Conservation (phyloP, 30 jellyfish, hydroid and myxozoan genomes). For the Pelagia noctiluca region DNA sequence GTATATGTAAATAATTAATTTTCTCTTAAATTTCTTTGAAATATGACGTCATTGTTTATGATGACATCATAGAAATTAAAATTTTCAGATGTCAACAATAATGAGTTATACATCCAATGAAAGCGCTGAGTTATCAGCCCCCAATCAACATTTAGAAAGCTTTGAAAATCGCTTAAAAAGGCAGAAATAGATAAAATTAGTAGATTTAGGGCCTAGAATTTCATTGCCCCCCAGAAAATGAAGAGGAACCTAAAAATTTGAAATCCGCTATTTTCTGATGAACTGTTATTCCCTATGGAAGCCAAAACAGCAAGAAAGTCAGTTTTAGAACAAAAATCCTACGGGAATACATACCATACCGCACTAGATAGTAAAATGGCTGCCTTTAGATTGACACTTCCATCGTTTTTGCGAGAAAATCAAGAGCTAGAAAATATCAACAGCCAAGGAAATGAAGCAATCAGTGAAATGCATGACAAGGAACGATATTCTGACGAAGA, state of each 20-base stretch:
- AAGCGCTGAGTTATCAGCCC: neutral
- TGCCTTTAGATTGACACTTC: too few species aligned
- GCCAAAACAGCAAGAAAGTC: neutral
- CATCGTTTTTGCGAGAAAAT: too few species aligned
- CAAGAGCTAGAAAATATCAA: too few species aligned
- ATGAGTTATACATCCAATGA: neutral
- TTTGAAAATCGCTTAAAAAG: neutral
- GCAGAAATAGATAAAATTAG: neutral
- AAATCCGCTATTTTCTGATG: neutral
- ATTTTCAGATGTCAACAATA: neutral
- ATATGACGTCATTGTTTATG: neutral
- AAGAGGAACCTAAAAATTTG: neutral
- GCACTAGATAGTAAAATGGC: neutral
- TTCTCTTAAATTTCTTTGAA: neutral
- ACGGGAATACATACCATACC: conserved; percentile 6
- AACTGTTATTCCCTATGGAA: neutral
- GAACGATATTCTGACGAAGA: too few species aligned
- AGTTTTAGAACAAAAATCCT: neutral
- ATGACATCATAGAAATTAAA: neutral
- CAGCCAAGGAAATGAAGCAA: too few species aligned
- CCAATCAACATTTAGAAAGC: neutral
- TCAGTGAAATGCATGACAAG: too few species aligned
- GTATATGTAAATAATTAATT: too few species aligned
- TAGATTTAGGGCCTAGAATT: neutral
- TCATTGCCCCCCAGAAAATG: neutral